Evolutionary conservation across 2,797 vertebrate genomes (phyloP), one percentile per base, ranked within the genome.

Genomic region (Amazona finschi): DNA sequence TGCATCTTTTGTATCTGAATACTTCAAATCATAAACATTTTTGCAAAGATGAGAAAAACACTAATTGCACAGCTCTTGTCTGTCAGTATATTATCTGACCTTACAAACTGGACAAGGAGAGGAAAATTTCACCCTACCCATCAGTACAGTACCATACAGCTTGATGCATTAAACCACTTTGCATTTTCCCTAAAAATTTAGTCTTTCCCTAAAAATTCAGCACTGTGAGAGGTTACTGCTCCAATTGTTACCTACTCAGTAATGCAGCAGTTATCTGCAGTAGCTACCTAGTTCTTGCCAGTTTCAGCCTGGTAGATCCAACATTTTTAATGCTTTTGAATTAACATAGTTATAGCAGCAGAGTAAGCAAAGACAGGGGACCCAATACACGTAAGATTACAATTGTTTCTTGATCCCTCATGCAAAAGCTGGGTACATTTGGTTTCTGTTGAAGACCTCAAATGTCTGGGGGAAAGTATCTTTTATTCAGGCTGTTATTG

Each of bases 181-280:
- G 27, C 49, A 60, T 71, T 86, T 92, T 43, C 71, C 67, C 69
- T 61, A 13, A 88, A 90, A 44, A 84, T 33, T 46, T 30, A n/a
- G 43, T 73, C 46, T 41, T 60, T 58, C 38, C 24, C 27, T 71
- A 75, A 84, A 89, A 77, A 43, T 58, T 58, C 57, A 79, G 66
- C 78, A 77, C 38, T 80, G 57, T 70, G 31, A 71, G 61, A 87
- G 31, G 52, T n/a, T 43, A 17, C 69, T 85, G 65, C 65, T 87
- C n/a, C 49, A 83, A 21, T 1, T 85, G 67, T 17, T 89, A 89
- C 52, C 71, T 74, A 41, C 36, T 66, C 81, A 67, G 57, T 39
- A 57, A 61, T 31, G 41, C 4, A 66, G 65, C 25, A 47, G 39
- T 31, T 71, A 44, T 11, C 89, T 73, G 69, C 69, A 5, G 5